phyloP scores from a whole-genome alignment of 2,888 invertebrate species.

The Andricus curvator region DNA sequence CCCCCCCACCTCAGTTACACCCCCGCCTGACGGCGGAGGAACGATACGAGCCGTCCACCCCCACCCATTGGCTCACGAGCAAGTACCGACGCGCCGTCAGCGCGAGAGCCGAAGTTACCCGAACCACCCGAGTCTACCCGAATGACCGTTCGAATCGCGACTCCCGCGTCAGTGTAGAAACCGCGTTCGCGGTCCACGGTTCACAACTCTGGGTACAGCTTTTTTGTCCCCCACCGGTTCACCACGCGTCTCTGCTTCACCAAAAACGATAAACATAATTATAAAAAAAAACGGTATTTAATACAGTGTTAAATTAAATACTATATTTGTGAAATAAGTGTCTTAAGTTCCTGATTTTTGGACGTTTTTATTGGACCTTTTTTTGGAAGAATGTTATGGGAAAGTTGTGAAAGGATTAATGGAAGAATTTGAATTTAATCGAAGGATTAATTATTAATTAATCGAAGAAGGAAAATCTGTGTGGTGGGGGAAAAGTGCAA shows the following conservation, averaged over 20 bases:
- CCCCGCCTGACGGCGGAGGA: neutral
- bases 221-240: conserved; percentile 24
- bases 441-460: neutral
- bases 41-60: conserved; percentile 29
- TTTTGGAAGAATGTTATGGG: neutral
- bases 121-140: conserved; percentile 70
- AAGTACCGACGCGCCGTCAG: conserved; percentile 64
- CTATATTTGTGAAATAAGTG: neutral
- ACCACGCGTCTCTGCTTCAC: neutral
- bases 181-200: conserved; percentile 78
- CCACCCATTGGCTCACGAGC: conserved; percentile 51
- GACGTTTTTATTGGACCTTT: neutral
- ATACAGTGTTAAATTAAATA: neutral
- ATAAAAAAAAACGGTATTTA: neutral
- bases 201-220: conserved; percentile 70
- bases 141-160: conserved; percentile 75
- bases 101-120: conserved; percentile 66
- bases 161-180: conserved; percentile 78
- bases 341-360: too few relatives aligned
- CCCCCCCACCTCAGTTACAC: neutral
- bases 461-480: neutral
- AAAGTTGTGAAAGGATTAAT: neutral
- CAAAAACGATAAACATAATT: neutral
- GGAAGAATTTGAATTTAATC: neutral
- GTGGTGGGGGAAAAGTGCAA: conserved; percentile 4